Conservation (phyloP, 2,113 vertebrate species). For the Urocolius indicus region DNA sequence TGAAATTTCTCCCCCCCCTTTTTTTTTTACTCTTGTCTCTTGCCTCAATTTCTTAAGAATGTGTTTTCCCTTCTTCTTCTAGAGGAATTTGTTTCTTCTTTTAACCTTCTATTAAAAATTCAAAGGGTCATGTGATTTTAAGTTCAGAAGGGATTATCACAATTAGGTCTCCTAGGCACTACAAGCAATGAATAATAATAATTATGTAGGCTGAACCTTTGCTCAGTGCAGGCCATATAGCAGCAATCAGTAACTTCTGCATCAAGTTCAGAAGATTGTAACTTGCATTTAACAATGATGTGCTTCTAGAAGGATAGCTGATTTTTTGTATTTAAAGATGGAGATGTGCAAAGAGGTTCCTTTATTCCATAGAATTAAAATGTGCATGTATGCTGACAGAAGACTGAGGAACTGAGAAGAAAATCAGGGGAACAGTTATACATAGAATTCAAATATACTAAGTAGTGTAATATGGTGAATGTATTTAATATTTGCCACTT, state of each 20-base stretch:
- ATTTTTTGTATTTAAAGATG: not conserved
- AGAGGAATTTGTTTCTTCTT: constrained; percentile 60
- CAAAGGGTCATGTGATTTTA: constrained; percentile 41
- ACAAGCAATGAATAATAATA: constrained; percentile 61
- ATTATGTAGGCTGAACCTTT: constrained; percentile 22
- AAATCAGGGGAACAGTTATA: not conserved
- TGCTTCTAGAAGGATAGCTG: not conserved
- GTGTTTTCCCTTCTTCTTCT: constrained; percentile 36
- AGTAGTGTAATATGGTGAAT: not conserved
- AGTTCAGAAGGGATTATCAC: constrained; percentile 63
- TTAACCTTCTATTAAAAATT: constrained; percentile 43
- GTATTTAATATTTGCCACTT: not conserved
- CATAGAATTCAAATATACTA: not conserved
- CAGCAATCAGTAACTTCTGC: not conserved
- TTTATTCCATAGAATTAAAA: not conserved
- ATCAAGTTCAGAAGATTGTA: not conserved
- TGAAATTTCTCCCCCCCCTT: not conserved
- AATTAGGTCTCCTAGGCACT: constrained; percentile 61
- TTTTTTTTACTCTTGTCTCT: not conserved
- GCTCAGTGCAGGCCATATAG: constrained; percentile 10
- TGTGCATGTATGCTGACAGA: not conserved
- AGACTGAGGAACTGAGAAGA: not conserved
- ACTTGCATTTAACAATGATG: not conserved
- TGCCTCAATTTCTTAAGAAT: constrained; percentile 19
- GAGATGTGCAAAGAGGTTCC: not conserved